Conservation (phyloP, 1,140 invertebrate genomes). For the Mycetomoellerius zeteki region DNA sequence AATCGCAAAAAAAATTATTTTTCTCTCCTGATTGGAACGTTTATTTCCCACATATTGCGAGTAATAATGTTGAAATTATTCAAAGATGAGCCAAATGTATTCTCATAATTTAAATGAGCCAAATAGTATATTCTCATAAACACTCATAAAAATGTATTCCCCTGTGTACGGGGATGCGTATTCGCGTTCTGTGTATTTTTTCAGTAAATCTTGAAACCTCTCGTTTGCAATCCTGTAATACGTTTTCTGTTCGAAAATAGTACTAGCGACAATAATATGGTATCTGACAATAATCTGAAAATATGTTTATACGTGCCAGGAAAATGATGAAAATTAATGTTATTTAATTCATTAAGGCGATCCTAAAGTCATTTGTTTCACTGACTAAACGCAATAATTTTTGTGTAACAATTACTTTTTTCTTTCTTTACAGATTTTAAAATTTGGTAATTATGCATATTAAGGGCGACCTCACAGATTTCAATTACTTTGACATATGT, state of each 20-base stretch:
- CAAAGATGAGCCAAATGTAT: background rate
- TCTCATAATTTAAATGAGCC: no score
- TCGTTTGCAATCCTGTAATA: conserved; percentile 26
- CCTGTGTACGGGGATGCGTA: conserved; percentile 79
- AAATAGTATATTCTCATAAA: no score
- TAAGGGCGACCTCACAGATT: no score
- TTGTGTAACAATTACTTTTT: no score
- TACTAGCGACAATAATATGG: conserved; percentile 6
- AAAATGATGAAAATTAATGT: background rate
- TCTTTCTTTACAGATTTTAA: no score
- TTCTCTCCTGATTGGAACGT: background rate
- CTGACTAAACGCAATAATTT: no score
- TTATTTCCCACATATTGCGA: background rate
- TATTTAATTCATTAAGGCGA: conserved; percentile 6
- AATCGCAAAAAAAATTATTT: conserved; percentile 10
- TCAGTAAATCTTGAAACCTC: conserved; percentile 37
- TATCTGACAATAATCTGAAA: conserved; percentile 8
- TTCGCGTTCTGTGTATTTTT: conserved; percentile 81
- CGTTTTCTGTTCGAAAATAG: conserved; percentile 54
- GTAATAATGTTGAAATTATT: conserved; percentile 13
- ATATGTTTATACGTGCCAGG: background rate
- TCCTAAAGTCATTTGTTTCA: no score
- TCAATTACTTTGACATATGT: no score
- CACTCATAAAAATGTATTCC: conserved; percentile 41
- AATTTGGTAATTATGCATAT: no score